These are phyloP conservation scores for Ptiloglossa arizonensis DNA, from an alignment of 1,140 invertebrate species.

Conservation along the genomic window DNA sequence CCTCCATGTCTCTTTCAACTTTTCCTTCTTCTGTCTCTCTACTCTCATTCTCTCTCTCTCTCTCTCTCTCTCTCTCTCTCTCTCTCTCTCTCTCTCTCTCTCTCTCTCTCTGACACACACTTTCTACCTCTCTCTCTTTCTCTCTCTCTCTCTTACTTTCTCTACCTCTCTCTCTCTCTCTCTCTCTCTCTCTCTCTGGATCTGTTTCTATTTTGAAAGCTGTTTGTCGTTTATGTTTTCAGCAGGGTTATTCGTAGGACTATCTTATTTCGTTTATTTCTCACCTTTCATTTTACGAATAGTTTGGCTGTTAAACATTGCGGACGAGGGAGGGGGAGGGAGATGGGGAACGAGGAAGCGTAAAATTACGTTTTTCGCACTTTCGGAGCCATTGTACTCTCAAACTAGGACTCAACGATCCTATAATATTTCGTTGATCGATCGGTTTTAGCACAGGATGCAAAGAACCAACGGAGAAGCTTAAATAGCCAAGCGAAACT, in stretches of 20 bases:
- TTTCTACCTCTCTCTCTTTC: constrained; percentile 16
- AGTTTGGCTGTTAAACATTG: no score
- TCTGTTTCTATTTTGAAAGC: not conserved
- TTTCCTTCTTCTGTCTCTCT: constrained; percentile 24
- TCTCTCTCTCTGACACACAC: constrained; percentile 18
- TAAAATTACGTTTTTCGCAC: no score
- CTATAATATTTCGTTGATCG: no score
- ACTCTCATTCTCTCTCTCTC: constrained; percentile 20
- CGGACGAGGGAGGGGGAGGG: no score
- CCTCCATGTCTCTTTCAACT: constrained; percentile 53
- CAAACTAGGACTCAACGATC: no score
- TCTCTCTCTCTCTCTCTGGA: not conserved
- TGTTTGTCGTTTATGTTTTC: constrained; percentile 5
- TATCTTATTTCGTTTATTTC: no score
- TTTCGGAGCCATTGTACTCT: no score
- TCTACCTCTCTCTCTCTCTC: not conserved
- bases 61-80: constrained; percentile 35
- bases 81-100: constrained; percentile 26
- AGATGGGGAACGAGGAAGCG: no score
- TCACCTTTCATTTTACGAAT: no score
- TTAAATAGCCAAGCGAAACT: no score
- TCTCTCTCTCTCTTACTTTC: constrained; percentile 10
- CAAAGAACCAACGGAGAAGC: no score
- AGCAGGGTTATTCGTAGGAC: constrained; percentile 27
- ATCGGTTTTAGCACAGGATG: no score